Evolutionary conservation across 2,113 vertebrate genomes (phyloP), one percentile per base, ranked within the genome.

Genomic region (Nothocercus nigrocapillus): DNA sequence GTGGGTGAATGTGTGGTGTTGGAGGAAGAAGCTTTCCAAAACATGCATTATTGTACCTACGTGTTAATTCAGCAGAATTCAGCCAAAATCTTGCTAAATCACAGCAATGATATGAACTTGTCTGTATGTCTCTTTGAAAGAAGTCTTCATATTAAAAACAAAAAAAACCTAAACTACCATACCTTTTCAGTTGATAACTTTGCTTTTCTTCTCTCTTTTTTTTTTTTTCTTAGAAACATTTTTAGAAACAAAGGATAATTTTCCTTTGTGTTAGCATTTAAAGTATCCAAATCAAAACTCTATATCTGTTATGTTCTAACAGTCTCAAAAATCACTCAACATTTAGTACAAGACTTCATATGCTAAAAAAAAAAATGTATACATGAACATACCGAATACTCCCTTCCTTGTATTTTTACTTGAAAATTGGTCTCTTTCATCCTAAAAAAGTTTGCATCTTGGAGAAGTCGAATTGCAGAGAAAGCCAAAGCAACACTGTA

Each of bases 401-500:
- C 27, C 30, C 11, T 44, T 85, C 34, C 95, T 77, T 92, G 30
- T 16, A 13, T 79, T 85, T 76, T 44, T 68, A 88, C 44, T 51
- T 74, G 72, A 69, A 78, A 88, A 47, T 17, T 38, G 27, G 20
- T 34, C 38, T 6, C 4, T 8, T 97, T 91, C 64, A 63, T 67
- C n/a, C 92, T 92, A 82, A 98, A 97, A 81, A 98, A 70, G 84
- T 97, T 96, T 66, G 98, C 98, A 20, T 98, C 98, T 94, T 99
- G 98, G 70, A 99, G 97, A 78, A 99, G 97, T 89, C 73, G 96
- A 92, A 99, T 96, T 42, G 98, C 97, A 83, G 99, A 98, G 82
- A 98, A 98, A 75, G 98, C 98, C 85, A 97, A 97, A 59, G 99
- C 97, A 85, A 97, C 95, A 94, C 99, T 99, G 90, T 88, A 83